These are phyloP conservation scores for Melanotaenia parkinsoni DNA, from an alignment of 2,797 vertebrate genomes.

Conservation along the genomic window DNA sequence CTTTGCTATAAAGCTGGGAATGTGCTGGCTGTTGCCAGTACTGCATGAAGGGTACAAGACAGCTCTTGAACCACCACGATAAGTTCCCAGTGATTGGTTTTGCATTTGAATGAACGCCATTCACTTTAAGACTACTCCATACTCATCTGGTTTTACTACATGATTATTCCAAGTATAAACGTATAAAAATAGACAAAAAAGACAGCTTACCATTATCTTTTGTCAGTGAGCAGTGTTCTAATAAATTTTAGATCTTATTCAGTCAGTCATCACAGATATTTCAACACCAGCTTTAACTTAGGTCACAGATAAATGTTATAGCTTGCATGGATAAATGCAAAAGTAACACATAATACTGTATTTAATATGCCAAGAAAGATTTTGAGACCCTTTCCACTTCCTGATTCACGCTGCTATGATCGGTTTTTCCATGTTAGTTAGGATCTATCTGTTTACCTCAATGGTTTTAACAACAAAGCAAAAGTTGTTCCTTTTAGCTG, in stretches of 20 bases:
- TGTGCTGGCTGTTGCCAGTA: constrained; percentile 17
- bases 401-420: constrained; percentile 22
- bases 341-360: not conserved
- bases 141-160: not conserved
- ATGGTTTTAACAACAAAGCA: too few relatives aligned
- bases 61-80: constrained; percentile 3
- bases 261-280: constrained; percentile 6
- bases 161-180: not conserved
- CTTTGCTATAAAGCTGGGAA: constrained; percentile 26
- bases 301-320: not conserved
- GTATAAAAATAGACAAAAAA: not conserved
- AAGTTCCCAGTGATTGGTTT: constrained; percentile 15
- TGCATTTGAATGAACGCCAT: constrained; percentile 19
- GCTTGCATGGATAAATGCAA: not conserved
- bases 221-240: constrained; percentile 21
- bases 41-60: constrained; percentile 28
- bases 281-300: not conserved
- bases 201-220: constrained; percentile 4
- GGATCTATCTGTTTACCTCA: not conserved
- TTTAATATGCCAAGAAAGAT: not conserved
- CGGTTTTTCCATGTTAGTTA: not conserved
- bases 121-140: not conserved
- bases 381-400: not conserved
- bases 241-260: constrained; percentile 14
- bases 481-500: too few relatives aligned